A percentile compares a stretch with the other conserved stretches of the same genome.
Evolutionary conservation across 2,888 invertebrate genomes (phyloP).

Genomic region (Notodonta dromedarius): DNA sequence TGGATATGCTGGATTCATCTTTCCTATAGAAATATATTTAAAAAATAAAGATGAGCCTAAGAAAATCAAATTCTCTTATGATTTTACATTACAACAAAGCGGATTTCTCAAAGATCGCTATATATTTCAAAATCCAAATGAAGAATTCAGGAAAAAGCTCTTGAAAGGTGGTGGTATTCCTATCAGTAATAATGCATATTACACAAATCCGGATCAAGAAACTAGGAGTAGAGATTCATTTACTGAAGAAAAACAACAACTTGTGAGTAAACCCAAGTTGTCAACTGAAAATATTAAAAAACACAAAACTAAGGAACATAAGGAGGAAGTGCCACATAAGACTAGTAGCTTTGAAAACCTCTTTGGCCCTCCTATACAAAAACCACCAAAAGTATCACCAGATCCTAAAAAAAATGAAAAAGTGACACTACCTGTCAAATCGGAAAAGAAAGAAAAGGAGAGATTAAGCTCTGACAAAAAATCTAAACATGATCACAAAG

Average conservation of each 20-base stretch:
- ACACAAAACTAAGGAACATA: conserved; percentile 84
- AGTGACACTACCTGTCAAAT: conserved; percentile 57
- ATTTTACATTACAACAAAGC: conserved; percentile 91
- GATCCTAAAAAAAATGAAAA: conserved; percentile 85
- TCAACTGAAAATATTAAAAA: conserved; percentile 85
- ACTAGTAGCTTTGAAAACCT: conserved; percentile 89
- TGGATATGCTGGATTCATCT: conserved; percentile 97
- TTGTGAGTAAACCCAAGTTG: conserved; percentile 89
- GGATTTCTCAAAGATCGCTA: conserved; percentile 92
- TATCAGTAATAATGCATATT: conserved; percentile 72
- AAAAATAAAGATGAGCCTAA: conserved; percentile 96
- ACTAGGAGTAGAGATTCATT: conserved; percentile 84
- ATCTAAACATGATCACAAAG: conserved; percentile 78
- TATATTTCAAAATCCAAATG: conserved; percentile 93
- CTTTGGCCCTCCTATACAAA: conserved; percentile 93
- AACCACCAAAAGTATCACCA: conserved; percentile 88
- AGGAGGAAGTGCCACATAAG: conserved; percentile 83
- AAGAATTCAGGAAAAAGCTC: conserved; percentile 94
- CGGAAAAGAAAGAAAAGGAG: conserved; percentile 85
- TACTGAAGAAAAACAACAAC: conserved; percentile 83
- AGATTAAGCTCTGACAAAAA: conserved; percentile 76
- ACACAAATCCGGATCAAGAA: conserved; percentile 81
- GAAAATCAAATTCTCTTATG: conserved; percentile 92
- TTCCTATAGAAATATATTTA: conserved; percentile 95
- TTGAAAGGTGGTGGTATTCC: conserved; percentile 93